Evolutionary conservation across 2,888 invertebrate species (phyloP).

Genomic region (Folsomia candida): DNA sequence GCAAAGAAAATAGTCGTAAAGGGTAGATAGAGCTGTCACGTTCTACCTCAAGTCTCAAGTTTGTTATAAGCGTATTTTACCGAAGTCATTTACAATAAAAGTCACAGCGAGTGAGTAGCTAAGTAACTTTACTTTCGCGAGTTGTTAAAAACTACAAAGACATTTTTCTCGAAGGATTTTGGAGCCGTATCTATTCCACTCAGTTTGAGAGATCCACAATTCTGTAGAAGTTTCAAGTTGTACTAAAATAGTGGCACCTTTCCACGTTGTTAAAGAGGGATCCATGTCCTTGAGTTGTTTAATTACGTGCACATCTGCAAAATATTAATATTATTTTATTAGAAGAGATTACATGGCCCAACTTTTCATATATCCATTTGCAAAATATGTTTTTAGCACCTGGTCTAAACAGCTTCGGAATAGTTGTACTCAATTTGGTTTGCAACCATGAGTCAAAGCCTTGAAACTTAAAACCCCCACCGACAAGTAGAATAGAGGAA

Average conservation of each 20-base stretch:
- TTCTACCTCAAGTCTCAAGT: neutral
- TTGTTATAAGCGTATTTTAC: too few species aligned
- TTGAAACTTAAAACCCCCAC: slow-evolving; percentile 84
- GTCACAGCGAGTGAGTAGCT: neutral
- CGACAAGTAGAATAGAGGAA: slow-evolving; percentile 84
- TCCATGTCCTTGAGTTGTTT: slow-evolving; percentile 90
- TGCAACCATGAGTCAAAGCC: slow-evolving; percentile 84
- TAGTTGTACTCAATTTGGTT: slow-evolving; percentile 77
- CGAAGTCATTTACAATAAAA: too few species aligned
- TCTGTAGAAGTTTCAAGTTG: slow-evolving; percentile 90
- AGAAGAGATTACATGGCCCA: too few species aligned
- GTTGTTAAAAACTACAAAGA: slow-evolving; percentile 63
- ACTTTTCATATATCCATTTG: too few species aligned
- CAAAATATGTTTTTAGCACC: too few species aligned
- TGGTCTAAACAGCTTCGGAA: slow-evolving; percentile 73
- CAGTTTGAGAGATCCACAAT: slow-evolving; percentile 79
- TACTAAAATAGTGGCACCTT: slow-evolving; percentile 89
- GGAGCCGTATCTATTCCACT: slow-evolving; percentile 83
- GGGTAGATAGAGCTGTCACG: too few species aligned
- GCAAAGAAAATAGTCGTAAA: too few species aligned
- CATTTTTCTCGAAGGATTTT: slow-evolving; percentile 84
- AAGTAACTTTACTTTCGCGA: neutral
- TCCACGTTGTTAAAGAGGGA: slow-evolving; percentile 86
- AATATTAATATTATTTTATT: too few species aligned
- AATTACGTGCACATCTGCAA: slow-evolving; percentile 66